These are phyloP conservation scores for Andrena bicolor DNA, from an alignment of 2,888 invertebrate species.

Conservation along the genomic window DNA sequence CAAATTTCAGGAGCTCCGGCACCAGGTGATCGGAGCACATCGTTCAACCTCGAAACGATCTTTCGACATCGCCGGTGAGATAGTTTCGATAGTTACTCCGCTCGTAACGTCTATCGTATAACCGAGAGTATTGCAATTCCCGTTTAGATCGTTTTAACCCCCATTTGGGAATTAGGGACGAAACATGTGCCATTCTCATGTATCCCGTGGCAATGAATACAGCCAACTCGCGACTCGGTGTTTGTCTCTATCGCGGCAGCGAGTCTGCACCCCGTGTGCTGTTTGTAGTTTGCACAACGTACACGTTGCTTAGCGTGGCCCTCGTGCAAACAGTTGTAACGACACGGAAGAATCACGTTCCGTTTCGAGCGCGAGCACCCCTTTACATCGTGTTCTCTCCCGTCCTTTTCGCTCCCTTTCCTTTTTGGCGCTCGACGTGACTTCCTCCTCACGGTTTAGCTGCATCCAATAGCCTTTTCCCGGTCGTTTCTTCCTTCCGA, in stretches of 20 bases:
- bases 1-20: constrained; percentile 60
- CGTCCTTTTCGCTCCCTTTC: background rate
- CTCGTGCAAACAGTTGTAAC: constrained; percentile 55
- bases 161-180: constrained; percentile 8
- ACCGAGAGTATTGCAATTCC: background rate
- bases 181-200: background rate
- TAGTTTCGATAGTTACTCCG: constrained; percentile 11
- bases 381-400: constrained; percentile 36
- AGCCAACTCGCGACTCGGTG: constrained; percentile 29
- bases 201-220: constrained; percentile 42
- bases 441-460: constrained; percentile 28
- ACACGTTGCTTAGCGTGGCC: constrained; percentile 40
- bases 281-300: constrained; percentile 21
- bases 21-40: constrained; percentile 44
- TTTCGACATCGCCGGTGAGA: constrained; percentile 11
- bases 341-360: constrained; percentile 60
- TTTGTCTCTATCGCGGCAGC: constrained; percentile 49
- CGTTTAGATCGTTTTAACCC: no score
- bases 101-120: constrained; percentile 5
- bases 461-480: constrained; percentile 57
- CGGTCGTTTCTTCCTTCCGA: constrained; percentile 47
- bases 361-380: constrained; percentile 16
- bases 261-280: constrained; percentile 37
- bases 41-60: constrained; percentile 40
- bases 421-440: constrained; percentile 20